These are phyloP conservation scores for Cyrtorhinus lividipennis DNA, from an alignment of 1,140 invertebrate species.

Conservation along the genomic window DNA sequence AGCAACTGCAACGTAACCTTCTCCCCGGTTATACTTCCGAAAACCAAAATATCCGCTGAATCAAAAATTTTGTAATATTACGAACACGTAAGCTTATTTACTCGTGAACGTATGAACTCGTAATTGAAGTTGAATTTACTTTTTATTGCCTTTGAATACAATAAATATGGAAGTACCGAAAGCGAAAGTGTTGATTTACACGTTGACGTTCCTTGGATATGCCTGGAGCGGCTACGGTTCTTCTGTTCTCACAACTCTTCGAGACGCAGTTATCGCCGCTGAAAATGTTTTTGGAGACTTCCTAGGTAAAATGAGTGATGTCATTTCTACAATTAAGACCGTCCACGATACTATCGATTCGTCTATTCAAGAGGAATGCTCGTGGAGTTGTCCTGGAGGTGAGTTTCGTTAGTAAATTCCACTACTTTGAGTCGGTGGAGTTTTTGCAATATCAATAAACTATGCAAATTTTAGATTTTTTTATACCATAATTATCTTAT, in stretches of 20 bases:
- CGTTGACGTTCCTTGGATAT: constrained; percentile 58
- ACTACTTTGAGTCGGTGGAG: constrained; percentile 9
- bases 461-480: not conserved
- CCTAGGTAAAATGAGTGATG: constrained; percentile 55
- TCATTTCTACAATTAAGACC: constrained; percentile 55
- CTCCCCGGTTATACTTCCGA: no score
- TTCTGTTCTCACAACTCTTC: constrained; percentile 49
- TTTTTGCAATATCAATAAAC: not conserved
- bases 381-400: constrained; percentile 58
- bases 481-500: no score
- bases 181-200: constrained; percentile 55
- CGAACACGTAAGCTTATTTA: no score
- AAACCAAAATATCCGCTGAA: no score
- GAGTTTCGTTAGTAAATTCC: constrained; percentile 26
- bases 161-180: constrained; percentile 52
- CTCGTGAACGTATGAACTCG: no score
- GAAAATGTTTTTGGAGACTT: constrained; percentile 61
- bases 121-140: no score
- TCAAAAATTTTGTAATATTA: no score
- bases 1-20: no score
- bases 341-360: constrained; percentile 69
- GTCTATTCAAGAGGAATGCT: constrained; percentile 66
- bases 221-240: constrained; percentile 66
- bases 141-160: not conserved
- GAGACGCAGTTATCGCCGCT: constrained; percentile 60